Evolutionary conservation across 2,113 vertebrate species (phyloP).

Genomic region (Hyaena hyaena): DNA sequence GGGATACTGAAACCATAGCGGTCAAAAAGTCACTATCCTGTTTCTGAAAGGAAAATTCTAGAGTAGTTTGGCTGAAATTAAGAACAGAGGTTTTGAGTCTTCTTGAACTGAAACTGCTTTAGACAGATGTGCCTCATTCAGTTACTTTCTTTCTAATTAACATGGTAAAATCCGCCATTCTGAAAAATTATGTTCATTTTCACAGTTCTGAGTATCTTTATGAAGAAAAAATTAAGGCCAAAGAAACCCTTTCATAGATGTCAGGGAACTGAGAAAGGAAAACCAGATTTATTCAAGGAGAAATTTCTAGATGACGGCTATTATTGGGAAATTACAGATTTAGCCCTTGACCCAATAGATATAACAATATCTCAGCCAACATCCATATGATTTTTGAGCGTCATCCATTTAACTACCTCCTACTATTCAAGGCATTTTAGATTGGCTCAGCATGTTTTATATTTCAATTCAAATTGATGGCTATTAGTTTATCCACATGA

Average conservation of each 20-base stretch:
- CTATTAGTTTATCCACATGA: neutral
- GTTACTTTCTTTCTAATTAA: neutral
- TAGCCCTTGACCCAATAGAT: neutral
- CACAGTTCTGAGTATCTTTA: neutral
- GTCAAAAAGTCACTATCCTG: neutral
- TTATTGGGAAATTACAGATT: neutral
- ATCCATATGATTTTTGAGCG: neutral
- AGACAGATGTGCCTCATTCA: neutral
- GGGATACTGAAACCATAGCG: neutral
- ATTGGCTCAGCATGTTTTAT: neutral
- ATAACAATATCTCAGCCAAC: neutral
- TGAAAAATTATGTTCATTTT: slow-evolving; percentile 21
- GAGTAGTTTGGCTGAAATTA: neutral
- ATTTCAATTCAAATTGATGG: neutral
- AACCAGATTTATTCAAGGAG: neutral
- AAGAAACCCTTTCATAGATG: neutral
- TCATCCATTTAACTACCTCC: neutral
- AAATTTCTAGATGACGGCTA: neutral
- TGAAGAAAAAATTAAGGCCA: slow-evolving; percentile 15
- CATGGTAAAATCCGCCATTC: neutral
- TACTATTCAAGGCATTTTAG: neutral
- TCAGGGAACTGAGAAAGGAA: neutral
- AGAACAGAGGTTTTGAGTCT: neutral
- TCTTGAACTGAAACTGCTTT: slow-evolving; percentile 20
- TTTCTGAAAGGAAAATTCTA: slow-evolving; percentile 12